Percentiles rank a stretch among this genome's conserved stretches.
phyloP scores from a whole-genome alignment of 2,888 invertebrate genomes.

The Macaria notata region DNA sequence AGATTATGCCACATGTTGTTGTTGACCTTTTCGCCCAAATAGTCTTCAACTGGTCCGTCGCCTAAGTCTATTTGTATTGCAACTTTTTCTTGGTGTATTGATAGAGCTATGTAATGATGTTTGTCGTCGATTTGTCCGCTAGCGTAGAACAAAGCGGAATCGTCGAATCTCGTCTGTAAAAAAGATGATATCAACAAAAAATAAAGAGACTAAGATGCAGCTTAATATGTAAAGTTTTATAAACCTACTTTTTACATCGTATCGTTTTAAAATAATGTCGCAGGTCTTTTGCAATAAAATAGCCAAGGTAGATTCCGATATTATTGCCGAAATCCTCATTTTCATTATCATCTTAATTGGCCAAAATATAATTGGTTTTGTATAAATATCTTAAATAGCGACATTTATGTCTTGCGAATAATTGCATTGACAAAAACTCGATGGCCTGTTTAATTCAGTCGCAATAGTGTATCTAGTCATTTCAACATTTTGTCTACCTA shows the following conservation, averaged over 20 bases:
- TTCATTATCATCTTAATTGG: constrained; percentile 6
- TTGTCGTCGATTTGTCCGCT: constrained; percentile 94
- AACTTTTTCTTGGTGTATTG: constrained; percentile 91
- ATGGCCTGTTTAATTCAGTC: constrained; percentile 24
- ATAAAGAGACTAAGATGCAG: too few species aligned
- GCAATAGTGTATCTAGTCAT: constrained; percentile 21
- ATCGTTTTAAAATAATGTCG: too few species aligned
- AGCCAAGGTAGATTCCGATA: background rate
- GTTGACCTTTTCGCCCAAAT: constrained; percentile 86
- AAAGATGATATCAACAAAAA: too few species aligned
- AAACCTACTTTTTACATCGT: too few species aligned
- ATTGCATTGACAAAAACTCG: constrained; percentile 23
- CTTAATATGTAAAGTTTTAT: too few species aligned
- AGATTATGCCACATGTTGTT: constrained; percentile 94
- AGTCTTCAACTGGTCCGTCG: constrained; percentile 86
- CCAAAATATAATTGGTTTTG: constrained; percentile 5
- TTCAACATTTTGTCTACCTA: constrained; percentile 18
- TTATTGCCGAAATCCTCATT: background rate
- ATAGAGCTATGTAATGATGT: constrained; percentile 94
- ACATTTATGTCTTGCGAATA: constrained; percentile 23
- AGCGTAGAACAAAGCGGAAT: constrained; percentile 95
- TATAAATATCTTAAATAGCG: constrained; percentile 19
- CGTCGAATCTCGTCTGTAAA: constrained; percentile 92
- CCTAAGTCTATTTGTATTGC: constrained; percentile 95
- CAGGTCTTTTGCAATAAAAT: background rate